Evolutionary conservation across 2,888 invertebrate species (phyloP).

Genomic region (Noctua comes): DNA sequence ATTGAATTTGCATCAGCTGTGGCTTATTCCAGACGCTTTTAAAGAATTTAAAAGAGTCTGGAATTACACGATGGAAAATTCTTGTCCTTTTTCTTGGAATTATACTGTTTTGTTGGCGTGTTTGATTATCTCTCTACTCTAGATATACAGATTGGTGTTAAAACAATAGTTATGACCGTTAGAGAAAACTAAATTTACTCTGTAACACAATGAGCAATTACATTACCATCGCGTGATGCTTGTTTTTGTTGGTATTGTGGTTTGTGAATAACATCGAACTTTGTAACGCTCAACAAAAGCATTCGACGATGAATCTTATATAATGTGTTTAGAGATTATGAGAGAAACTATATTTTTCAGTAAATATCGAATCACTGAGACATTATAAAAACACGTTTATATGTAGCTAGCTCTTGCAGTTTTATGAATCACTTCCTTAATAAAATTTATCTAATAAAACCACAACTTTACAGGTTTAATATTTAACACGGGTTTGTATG

Average conservation of each 20-base stretch:
- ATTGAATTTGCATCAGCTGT: slow-evolving; percentile 54
- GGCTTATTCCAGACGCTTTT: slow-evolving; percentile 11
- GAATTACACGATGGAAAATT: slow-evolving; percentile 13
- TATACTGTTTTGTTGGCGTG: slow-evolving; percentile 26
- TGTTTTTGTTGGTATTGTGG: slow-evolving; percentile 33
- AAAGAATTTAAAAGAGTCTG: no score
- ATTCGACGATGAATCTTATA: background rate
- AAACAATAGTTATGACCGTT: slow-evolving; percentile 52
- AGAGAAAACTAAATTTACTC: slow-evolving; percentile 55
- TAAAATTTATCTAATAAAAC: background rate
- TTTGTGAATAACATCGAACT: slow-evolving; percentile 39
- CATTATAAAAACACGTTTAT: slow-evolving; percentile 3
- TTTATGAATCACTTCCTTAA: background rate
- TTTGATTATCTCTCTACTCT: slow-evolving; percentile 13
- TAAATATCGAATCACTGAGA: background rate
- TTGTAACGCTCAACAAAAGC: slow-evolving; percentile 3
- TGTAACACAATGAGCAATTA: slow-evolving; percentile 57
- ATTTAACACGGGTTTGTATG: background rate
- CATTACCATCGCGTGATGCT: slow-evolving; percentile 49
- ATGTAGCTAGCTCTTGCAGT: slow-evolving; percentile 1
- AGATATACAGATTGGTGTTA: slow-evolving; percentile 44
- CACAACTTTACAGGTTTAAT: background rate
- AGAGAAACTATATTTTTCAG: background rate
- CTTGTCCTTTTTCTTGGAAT: slow-evolving; percentile 8
- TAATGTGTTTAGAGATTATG: background rate